phyloP scores from a whole-genome alignment of 2,797 vertebrate genomes.

The Cichlasoma orientale region DNA sequence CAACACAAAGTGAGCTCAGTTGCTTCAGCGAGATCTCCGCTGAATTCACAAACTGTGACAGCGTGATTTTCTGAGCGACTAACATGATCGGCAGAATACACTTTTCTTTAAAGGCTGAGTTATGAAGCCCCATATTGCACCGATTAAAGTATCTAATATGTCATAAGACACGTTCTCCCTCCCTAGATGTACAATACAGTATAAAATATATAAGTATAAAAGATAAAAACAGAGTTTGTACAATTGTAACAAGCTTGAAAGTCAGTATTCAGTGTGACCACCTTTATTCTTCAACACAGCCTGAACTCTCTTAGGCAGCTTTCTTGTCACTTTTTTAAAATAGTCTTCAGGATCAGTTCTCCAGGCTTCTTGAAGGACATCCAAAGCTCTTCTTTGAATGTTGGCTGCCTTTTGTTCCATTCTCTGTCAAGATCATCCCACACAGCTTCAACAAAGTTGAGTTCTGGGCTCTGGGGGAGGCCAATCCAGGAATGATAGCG shows the following conservation, averaged over 20 bases:
- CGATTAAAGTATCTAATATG: background rate
- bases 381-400: background rate
- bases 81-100: background rate
- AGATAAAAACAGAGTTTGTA: background rate
- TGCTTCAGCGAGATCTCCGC: background rate
- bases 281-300: background rate
- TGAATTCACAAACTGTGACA: background rate
- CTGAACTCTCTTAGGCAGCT: background rate
- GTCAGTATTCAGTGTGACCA: background rate
- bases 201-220: background rate
- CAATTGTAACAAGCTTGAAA: too few species aligned
- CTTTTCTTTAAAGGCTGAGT: background rate
- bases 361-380: background rate
- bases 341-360: background rate
- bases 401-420: background rate
- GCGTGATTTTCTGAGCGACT: background rate
- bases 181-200: background rate
- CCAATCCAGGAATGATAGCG: background rate
- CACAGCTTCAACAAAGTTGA: background rate
- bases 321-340: background rate
- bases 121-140: background rate
- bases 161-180: too few species aligned
- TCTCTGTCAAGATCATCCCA: background rate
- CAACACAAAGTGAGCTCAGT: constrained; percentile 25
- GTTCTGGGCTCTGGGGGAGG: background rate